Percentiles rank a stretch among this genome's conserved stretches.
phyloP scores from a whole-genome alignment of 2,888 invertebrate species.

The Nasonia oneida region DNA sequence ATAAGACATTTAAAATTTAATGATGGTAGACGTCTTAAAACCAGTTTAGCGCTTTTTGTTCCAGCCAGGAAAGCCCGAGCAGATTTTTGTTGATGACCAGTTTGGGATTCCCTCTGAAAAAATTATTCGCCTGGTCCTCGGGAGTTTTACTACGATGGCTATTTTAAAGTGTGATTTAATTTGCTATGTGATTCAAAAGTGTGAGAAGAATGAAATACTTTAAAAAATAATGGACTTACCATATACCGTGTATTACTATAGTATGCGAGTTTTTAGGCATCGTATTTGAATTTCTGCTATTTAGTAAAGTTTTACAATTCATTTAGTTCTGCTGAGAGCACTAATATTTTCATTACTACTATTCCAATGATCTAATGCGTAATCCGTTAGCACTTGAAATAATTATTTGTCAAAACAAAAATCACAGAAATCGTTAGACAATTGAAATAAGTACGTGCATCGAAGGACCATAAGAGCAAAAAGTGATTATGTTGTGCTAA shows the following conservation, averaged over 20 bases:
- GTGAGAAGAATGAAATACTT: background rate
- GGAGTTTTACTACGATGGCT: background rate
- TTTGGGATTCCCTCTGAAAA: background rate
- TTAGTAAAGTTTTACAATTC: too few relatives aligned
- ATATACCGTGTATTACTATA: too few relatives aligned
- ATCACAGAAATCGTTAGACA: background rate
- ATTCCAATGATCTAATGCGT: background rate
- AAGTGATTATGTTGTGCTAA: conserved; percentile 19
- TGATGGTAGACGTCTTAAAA: background rate
- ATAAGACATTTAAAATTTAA: background rate
- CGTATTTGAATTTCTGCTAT: too few relatives aligned
- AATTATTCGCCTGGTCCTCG: background rate
- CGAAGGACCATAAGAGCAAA: background rate
- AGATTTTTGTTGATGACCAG: background rate
- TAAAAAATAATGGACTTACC: too few relatives aligned
- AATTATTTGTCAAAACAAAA: background rate
- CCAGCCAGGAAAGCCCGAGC: background rate
- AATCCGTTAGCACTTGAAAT: background rate
- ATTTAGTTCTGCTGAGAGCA: background rate
- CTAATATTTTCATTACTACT: background rate
- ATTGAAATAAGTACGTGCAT: background rate
- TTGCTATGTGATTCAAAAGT: background rate
- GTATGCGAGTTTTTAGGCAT: too few relatives aligned
- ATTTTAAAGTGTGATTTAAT: background rate
- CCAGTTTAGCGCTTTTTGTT: background rate